Evolutionary conservation across 2,888 invertebrate genomes (phyloP), one percentile per base, ranked within the genome.

Genomic region (Pristionchus mayeri): DNA sequence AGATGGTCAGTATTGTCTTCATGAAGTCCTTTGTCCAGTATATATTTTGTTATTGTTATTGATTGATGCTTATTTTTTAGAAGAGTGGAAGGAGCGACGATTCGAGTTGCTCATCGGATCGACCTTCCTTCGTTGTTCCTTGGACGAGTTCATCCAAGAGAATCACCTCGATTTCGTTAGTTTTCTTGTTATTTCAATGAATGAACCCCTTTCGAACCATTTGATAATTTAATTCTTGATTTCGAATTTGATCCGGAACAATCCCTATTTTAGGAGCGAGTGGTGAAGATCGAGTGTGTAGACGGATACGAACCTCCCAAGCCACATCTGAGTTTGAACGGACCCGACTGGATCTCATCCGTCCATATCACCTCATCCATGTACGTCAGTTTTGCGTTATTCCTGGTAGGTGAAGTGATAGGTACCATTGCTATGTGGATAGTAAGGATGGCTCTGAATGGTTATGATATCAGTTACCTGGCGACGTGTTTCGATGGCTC

Each of bases 291-390:
- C 81, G 98, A 98, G 93, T 98, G 98, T 94, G 94, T 98, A 34
- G 96, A 97, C 93, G 95, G 96, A 89, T 95, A 96, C 89, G 96
- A 97, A 18, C 96, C 98, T 0, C 98, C 98, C 0, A 95, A 96
- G 91, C 98, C 98, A 0, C 95, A 97, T 93, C 96, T 97, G 93
- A 96, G 97, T 93, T 94, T 98, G 88, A 95, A 96, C 93, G 98
- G 98, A 92, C 97, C 98, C 93, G 98, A 99, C 93, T 99, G 98
- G 98, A 97, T 98, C n/a, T 96, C 97, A 30, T 95, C 96, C 67
- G 95, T 97, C 24, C 88, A 88, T 30, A 86, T 86, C 44, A 80
- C 86, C 13, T 85, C 88, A n/a, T 86, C 89, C 60, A 86, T 85
- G 91, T 91, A 54, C 3, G 40, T n/a, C n/a, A n/a, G n/a, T 82